phyloP scores from a whole-genome alignment of 2,888 invertebrate species.

The Pterostichus madidus region DNA sequence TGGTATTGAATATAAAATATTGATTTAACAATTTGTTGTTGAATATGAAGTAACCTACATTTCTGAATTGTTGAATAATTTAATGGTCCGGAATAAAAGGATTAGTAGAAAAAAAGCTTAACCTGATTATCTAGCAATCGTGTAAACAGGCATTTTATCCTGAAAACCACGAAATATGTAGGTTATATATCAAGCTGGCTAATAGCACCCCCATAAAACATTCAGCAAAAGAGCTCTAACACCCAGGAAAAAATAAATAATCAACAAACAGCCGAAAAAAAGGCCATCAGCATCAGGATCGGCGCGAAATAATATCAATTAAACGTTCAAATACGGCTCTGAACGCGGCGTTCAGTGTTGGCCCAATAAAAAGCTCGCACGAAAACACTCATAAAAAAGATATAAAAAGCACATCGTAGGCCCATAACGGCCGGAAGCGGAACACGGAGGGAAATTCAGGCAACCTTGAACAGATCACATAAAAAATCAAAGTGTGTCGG shows the following conservation, averaged over 20 bases:
- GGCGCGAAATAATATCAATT: conserved; percentile 59
- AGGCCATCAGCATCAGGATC: conserved; percentile 41
- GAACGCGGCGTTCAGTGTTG: conserved; percentile 34
- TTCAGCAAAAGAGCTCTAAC: conserved; percentile 37
- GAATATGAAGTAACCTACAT: conserved; percentile 5
- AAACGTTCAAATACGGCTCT: conserved; percentile 53
- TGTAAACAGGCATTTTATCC: conserved; percentile 32
- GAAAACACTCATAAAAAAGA: conserved; percentile 62
- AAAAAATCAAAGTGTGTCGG: conserved; percentile 46
- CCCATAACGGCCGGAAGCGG: conserved; percentile 49
- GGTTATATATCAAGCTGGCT: conserved; percentile 14
- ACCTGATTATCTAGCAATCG: neutral
- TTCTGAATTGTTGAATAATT: conserved; percentile 17
- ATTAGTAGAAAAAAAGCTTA: conserved; percentile 18
- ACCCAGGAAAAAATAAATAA: conserved; percentile 48
- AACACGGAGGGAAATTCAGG: conserved; percentile 48
- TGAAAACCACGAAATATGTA: conserved; percentile 16
- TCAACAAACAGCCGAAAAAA: conserved; percentile 26
- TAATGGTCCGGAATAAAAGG: conserved; percentile 2
- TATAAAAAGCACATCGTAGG: conserved; percentile 60
- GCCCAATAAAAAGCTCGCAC: conserved; percentile 57
- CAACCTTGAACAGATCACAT: conserved; percentile 46
- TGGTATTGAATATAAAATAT: too few relatives aligned
- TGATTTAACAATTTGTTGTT: neutral
- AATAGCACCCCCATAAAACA: conserved; percentile 35